A percentile compares a stretch with the other conserved stretches of the same genome.
Conservation (phyloP, 2,113 vertebrate species). For the Microcebus ravelobensis region DNA sequence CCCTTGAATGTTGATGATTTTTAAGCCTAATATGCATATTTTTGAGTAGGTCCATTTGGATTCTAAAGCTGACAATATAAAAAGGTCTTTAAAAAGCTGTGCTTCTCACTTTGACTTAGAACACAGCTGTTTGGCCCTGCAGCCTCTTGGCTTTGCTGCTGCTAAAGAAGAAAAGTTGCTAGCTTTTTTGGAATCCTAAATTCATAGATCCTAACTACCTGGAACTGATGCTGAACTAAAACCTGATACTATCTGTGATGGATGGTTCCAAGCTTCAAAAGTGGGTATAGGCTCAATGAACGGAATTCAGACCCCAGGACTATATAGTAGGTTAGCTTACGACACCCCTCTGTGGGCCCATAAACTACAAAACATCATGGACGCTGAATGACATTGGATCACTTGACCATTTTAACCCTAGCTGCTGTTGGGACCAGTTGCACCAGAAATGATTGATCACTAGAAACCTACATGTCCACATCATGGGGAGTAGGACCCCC, state of each 20-base stretch:
- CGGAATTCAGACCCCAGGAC: background rate
- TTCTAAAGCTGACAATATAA: background rate
- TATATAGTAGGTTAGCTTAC: background rate
- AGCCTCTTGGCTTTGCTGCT: background rate
- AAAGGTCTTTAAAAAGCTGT: background rate
- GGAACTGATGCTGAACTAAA: background rate
- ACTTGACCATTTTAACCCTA: background rate
- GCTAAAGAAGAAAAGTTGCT: background rate
- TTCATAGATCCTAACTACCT: background rate
- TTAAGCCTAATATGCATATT: background rate
- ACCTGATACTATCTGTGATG: background rate
- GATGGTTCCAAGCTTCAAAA: background rate
- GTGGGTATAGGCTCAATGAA: background rate
- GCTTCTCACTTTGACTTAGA: background rate
- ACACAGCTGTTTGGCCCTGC: background rate
- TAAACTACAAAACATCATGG: background rate
- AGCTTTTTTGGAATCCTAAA: background rate
- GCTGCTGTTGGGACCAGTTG: background rate
- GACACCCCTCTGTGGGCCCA: no score
- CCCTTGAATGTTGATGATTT: background rate
- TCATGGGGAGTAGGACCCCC: background rate
- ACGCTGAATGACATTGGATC: background rate
- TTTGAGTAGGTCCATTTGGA: background rate
- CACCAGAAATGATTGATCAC: background rate
- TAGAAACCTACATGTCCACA: background rate